phyloP scores from a whole-genome alignment of 2,113 vertebrate genomes.

The Paramisgurnus dabryanus region DNA sequence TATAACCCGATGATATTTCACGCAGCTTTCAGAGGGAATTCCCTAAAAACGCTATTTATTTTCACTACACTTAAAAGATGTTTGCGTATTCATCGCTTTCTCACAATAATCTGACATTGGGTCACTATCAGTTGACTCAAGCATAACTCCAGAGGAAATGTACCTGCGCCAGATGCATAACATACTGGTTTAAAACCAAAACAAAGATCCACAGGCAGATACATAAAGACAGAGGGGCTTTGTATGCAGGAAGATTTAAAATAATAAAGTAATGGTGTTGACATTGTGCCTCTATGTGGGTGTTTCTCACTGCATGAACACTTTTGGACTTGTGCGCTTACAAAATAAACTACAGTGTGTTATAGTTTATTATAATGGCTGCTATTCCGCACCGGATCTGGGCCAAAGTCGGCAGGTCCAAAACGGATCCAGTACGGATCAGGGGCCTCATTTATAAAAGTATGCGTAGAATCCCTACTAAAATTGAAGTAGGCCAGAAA shows the following conservation, averaged over 20 bases:
- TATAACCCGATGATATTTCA: background rate
- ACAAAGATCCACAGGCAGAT: background rate
- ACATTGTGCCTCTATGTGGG: background rate
- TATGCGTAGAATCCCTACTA: too few relatives aligned
- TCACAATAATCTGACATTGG: too few relatives aligned
- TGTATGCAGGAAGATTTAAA: background rate
- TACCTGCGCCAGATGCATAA: background rate
- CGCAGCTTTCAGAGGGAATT: background rate
- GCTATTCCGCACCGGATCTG: too few relatives aligned
- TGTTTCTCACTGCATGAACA: too few relatives aligned
- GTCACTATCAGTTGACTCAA: background rate
- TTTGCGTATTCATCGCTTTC: background rate
- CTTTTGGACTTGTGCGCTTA: too few relatives aligned
- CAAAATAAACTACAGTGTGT: too few relatives aligned
- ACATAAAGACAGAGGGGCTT: background rate
- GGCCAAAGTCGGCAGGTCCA: too few relatives aligned
- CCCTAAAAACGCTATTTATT: background rate
- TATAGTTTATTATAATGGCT: too few relatives aligned
- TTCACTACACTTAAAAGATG: background rate
- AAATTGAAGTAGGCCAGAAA: too few relatives aligned
- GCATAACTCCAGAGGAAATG: background rate
- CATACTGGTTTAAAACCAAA: slow-evolving; percentile 15
- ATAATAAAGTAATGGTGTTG: background rate
- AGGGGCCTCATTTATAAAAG: too few relatives aligned
- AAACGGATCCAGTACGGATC: too few relatives aligned